Evolutionary conservation across 2,888 invertebrate genomes (phyloP), one percentile per base, ranked within the genome.

Genomic region (Caenorhabditis sulstoni): DNA sequence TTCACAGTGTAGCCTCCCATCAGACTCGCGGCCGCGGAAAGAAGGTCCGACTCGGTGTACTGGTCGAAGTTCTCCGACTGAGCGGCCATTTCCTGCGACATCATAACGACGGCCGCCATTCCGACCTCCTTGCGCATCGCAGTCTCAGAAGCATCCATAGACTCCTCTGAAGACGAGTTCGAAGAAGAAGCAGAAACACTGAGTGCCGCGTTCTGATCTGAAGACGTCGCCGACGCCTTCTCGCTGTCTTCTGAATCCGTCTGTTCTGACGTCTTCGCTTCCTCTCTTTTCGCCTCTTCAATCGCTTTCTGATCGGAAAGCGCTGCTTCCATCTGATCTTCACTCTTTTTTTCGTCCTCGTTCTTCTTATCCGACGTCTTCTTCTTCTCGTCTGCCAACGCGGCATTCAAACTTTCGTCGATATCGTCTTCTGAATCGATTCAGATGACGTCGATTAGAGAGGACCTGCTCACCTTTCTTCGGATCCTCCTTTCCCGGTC

Each of bases 331-430:
- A n/a, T n/a, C n/a, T n/a, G n/a, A n/a, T n/a, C n/a, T n/a, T 61
- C 70, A 53, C 61, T 70, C 55, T 45, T 22, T 0, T 61, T 45
- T 8, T 70, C 55, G 47, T 62, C 62, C 1, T 53, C 55, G 45
- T 45, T 61, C 22, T 61, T 53, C 53, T 61, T 52, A 39, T 70
- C 52, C 61, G 44, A 16, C 23, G 53, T 20, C 35, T 41, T 70
- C 14, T 44, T 52, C 9, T 58, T 65, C 23, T 74, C 20, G 12
- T 74, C 73, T 0, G 64, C 49, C 3, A 52, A 7, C 3, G 73
- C 73, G 7, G 73, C 73, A 47, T 74, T 74, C 65, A 65, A 37
- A 52, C 59, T 59, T 11, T 65, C 65, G 52, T 65, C 59, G 16
- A 74, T 74, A 18, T 74, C 71, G 3, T 59, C 57, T 22, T 68